Evolutionary conservation across 1,140 invertebrate genomes (phyloP).

Genomic region (Plutomurus gul): DNA sequence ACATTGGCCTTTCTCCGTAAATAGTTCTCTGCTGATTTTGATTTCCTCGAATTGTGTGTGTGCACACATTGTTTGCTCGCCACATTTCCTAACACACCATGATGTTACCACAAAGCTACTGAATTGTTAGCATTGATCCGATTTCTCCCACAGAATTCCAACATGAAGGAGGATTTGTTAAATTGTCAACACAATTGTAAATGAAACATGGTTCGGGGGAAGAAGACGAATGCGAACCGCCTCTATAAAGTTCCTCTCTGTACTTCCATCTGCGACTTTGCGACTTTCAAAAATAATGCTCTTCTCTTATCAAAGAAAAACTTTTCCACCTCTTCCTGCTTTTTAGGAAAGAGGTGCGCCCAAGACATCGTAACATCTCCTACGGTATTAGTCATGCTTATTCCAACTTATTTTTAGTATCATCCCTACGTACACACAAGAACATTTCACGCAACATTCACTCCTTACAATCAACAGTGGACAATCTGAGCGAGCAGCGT

Average conservation of each 20-base stretch:
- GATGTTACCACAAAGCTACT: not conserved
- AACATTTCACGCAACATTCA: too few species aligned
- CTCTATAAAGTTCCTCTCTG: not conserved
- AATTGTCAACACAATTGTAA: slow-evolving; percentile 25
- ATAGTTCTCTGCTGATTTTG: too few species aligned
- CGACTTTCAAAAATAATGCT: not conserved
- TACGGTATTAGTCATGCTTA: too few species aligned
- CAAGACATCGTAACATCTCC: too few species aligned
- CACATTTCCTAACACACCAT: not conserved
- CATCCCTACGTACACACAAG: too few species aligned
- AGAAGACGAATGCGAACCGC: not conserved
- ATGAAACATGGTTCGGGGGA: not conserved
- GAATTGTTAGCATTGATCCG: slow-evolving; percentile 12
- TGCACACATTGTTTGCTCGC: too few species aligned
- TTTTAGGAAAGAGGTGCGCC: not conserved
- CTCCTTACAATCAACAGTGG: too few species aligned
- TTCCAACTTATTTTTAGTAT: too few species aligned
- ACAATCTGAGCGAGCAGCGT: too few species aligned
- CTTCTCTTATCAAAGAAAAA: not conserved
- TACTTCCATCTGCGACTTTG: not conserved
- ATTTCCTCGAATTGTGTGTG: too few species aligned
- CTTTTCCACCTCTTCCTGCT: not conserved
- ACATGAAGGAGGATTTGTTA: slow-evolving; percentile 30
- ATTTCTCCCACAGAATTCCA: not conserved
- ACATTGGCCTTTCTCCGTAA: too few species aligned